Evolutionary conservation across 2,888 invertebrate species (phyloP), one percentile per base, ranked within the genome.

Genomic region (Endomychus coccineus): DNA sequence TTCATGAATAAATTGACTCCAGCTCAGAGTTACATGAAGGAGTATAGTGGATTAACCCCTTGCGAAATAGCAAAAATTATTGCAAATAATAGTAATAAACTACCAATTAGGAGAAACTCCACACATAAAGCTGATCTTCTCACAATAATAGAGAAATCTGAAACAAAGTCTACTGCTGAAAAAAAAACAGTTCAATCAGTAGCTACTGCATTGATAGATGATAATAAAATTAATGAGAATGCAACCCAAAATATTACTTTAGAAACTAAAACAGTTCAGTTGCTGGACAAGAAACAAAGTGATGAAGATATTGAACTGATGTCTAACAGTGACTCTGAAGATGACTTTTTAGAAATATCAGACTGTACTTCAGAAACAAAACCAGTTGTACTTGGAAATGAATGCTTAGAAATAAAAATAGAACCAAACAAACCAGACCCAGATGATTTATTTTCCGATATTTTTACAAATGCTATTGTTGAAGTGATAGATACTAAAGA

Each of bases 21-120:
- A 22, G 83, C 82, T 2, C 72, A 80, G 55, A 71, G 73, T 21
- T 86, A 82, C 46, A 84, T 86, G 71, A 70, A 78, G 57, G 84
- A 86, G 61, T 78, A 83, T 50, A 83, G 77, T 50, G 84, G 80
- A 42, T 73, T 86, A 51, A 79, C 83, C 29, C 75, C 80, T 45
- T 74, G 73, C 43, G 78, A 82, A 55, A 80, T 88, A 42, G 64
- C 71, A 17, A 67, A 73, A 49, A 71, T 81, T 36, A 66, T 80
- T 44, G 22, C n/a, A 14, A 27, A 36, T 10, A 36, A 40, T 30
- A 32, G 31, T 25, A 11, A 27, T 9, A 39, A 32, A 25, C 28
- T 14, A 17, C 9, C 15, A 4, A 23, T 13, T n/a, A 37, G 31
- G 10, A 24, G 36, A 15, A 37, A 36, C n/a, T n/a, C n/a, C n/a